Evolutionary conservation across 2,113 vertebrate species (phyloP).

Genomic region (Strix uralensis): DNA sequence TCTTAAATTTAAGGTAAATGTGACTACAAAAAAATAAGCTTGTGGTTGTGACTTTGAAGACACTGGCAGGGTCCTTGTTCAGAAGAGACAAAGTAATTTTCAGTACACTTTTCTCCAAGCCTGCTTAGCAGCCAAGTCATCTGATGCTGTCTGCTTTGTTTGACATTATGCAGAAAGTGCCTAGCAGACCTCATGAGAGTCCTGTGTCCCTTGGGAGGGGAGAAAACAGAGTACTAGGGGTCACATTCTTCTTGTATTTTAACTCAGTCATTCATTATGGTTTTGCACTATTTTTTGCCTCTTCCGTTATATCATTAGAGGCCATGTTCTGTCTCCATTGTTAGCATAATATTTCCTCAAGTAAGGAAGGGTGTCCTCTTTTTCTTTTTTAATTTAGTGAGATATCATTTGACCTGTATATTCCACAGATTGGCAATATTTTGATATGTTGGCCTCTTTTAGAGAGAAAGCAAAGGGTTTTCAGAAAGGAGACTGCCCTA

Average conservation of each 20-base stretch:
- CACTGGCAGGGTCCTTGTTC: neutral
- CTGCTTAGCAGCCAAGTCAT: neutral
- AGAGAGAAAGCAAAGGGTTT: neutral
- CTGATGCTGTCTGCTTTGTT: neutral
- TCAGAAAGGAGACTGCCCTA: neutral
- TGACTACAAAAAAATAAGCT: neutral
- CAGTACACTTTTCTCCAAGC: neutral
- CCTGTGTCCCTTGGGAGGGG: neutral
- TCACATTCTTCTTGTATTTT: neutral
- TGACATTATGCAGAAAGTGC: neutral
- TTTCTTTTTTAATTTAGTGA: neutral
- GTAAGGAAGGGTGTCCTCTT: neutral
- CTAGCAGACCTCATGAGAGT: neutral
- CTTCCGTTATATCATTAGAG: neutral
- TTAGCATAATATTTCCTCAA: neutral
- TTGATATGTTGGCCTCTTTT: neutral
- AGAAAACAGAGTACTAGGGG: neutral
- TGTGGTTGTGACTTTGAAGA: neutral
- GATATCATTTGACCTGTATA: neutral
- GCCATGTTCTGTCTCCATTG: neutral
- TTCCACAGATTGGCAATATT: neutral
- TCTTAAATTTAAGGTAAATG: neutral
- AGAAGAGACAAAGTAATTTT: neutral
- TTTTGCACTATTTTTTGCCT: neutral
- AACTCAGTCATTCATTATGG: neutral